These are phyloP conservation scores for Pseudochromis fuscus DNA, from an alignment of 2,797 vertebrate species.

Conservation along the genomic window DNA sequence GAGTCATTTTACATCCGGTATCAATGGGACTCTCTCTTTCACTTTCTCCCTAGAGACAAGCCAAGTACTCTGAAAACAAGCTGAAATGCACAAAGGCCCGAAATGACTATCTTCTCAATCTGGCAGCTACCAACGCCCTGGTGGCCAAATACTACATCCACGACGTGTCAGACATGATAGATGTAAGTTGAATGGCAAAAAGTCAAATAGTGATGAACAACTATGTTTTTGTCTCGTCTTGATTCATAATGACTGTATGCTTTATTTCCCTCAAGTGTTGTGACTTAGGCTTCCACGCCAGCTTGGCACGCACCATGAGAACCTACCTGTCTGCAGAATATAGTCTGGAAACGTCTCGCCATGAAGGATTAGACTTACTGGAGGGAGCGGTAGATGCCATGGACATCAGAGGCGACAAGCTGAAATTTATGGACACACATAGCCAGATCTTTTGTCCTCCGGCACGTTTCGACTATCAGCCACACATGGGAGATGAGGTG, in stretches of 20 bases:
- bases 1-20: conserved; percentile 48
- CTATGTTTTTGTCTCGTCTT: conserved; percentile 7
- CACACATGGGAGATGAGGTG: conserved; percentile 99
- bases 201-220: too few species aligned
- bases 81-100: conserved; percentile 98
- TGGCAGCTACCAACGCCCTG: conserved; percentile 94
- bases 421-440: conserved; percentile 96
- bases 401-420: conserved; percentile 96
- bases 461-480: conserved; percentile 97
- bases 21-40: conserved; percentile 48
- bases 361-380: conserved; percentile 94
- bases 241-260: background rate
- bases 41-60: conserved; percentile 90
- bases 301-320: conserved; percentile 94
- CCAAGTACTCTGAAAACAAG: conserved; percentile 99
- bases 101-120: conserved; percentile 96
- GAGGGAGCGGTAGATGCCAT: conserved; percentile 95
- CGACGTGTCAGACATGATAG: conserved; percentile 96
- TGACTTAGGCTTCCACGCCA: conserved; percentile 96
- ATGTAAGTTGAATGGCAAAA: conserved; percentile 87
- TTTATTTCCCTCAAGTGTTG: conserved; percentile 87
- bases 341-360: conserved; percentile 96
- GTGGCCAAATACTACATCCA: conserved; percentile 99
- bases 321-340: conserved; percentile 98
- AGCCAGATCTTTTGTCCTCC: conserved; percentile 98